Evolutionary conservation across 53 echinoderm and acorn worm species (phyloP), one percentile per base, ranked within the genome.

Genomic region (Crossaster papposus): DNA sequence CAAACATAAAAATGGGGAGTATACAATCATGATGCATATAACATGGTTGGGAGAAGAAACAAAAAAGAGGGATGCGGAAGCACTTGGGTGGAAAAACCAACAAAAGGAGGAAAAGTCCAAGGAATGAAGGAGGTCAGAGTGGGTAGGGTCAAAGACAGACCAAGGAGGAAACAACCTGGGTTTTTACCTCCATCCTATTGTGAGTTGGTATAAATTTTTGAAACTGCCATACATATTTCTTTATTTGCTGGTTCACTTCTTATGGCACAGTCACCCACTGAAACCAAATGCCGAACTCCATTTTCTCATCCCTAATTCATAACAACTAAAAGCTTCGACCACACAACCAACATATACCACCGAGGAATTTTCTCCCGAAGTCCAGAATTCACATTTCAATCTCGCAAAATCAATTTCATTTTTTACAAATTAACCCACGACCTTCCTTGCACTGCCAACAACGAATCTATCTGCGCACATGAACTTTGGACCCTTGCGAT

Each of bases 361-460:
- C 1, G 28, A 68, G 68, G 28, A n/a, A 68, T 68, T 68, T 68
- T 68, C 65, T 26, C 68, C 28, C 68, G 22, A 62, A 68, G 22
- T 17, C 58, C 4, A 20, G 28, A 68, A n/a, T 68, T 68, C 68
- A 68, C 68, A 68, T 11, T 14, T n/a, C 7, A 68, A 26, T 28
- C 68, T 28, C 11, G 28, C 24, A 68, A 68, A 74, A 33, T 34
- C 75, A 74, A 33, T 74, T 74, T 28, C 36, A 35, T 33, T 36
- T 22, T 74, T 35, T 74, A 74, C 75, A 74, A 2, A 74, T 74
- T 74, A 74, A 74, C 75, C 36, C 75, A 33, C 17, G 75, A 74
- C 75, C 75, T 74, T 74, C 75, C 75, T 74, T 28, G 17, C 23
- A 36, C 35, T 14, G 28, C 18, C 22, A 33, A 36, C 75, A 74